phyloP scores from a whole-genome alignment of 2,113 vertebrate species.

The Prunella himalayana region DNA sequence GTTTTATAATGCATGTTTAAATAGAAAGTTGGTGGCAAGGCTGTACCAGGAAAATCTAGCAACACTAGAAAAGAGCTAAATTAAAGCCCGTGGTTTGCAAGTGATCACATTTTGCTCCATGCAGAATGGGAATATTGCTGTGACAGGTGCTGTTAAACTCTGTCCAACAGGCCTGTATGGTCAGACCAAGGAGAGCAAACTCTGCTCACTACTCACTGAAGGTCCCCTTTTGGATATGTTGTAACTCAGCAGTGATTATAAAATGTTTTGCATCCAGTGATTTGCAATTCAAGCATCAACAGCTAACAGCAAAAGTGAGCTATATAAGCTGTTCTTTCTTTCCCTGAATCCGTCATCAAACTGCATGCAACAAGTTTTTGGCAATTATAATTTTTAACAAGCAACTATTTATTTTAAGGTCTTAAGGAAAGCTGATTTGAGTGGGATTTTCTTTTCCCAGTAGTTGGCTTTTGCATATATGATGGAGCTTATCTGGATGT shows the following conservation, averaged over 20 bases:
- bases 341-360: not conserved
- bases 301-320: not conserved
- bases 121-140: not conserved
- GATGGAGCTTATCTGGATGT: not conserved
- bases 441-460: not conserved
- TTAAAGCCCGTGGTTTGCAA: not conserved
- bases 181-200: not conserved
- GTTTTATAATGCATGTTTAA: not conserved
- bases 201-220: not conserved
- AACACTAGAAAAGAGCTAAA: not conserved
- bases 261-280: not conserved
- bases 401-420: not conserved
- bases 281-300: constrained; percentile 12
- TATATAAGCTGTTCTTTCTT: not conserved
- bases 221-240: not conserved
- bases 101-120: not conserved
- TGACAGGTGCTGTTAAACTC: not conserved
- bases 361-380: not conserved
- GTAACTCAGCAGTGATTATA: not conserved
- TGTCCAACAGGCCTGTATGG: not conserved
- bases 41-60: not conserved
- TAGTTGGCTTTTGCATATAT: not conserved
- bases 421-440: not conserved
- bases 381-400: not conserved
- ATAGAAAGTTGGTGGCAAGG: not conserved